These are phyloP conservation scores for Cariama cristata DNA, from an alignment of 2,113 vertebrate species.

Conservation along the genomic window DNA sequence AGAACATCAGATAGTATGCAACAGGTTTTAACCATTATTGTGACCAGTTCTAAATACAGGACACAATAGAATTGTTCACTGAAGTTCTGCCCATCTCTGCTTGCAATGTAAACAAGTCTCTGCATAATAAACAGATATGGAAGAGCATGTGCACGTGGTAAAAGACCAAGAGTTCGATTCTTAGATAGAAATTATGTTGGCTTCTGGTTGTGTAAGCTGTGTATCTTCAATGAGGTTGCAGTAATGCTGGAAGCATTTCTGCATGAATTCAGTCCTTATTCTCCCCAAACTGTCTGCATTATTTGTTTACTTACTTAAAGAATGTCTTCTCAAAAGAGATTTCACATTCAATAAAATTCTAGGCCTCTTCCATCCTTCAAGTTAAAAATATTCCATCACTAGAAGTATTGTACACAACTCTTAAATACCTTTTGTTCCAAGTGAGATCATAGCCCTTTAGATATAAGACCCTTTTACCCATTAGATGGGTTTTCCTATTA, in stretches of 20 bases:
- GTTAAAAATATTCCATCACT: slow-evolving; percentile 25
- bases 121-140: neutral
- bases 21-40: neutral
- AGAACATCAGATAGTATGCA: neutral
- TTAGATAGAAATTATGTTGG: neutral
- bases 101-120: neutral
- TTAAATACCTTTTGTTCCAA: neutral
- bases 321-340: neutral
- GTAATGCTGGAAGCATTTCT: neutral
- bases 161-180: neutral
- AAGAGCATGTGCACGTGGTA: neutral
- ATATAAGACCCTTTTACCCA: neutral
- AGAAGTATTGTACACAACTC: neutral
- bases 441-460: neutral
- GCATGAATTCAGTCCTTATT: slow-evolving; percentile 42
- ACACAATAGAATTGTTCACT: neutral
- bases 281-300: neutral
- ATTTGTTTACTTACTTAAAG: neutral
- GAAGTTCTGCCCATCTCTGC: neutral
- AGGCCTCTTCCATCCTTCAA: neutral
- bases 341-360: neutral
- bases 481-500: neutral
- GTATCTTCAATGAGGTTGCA: neutral
- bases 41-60: neutral
- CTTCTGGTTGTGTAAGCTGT: neutral